Percentiles rank a stretch among this genome's conserved stretches.
Evolutionary conservation across 1,140 invertebrate genomes (phyloP).

Genomic region (Goniozus legneri): DNA sequence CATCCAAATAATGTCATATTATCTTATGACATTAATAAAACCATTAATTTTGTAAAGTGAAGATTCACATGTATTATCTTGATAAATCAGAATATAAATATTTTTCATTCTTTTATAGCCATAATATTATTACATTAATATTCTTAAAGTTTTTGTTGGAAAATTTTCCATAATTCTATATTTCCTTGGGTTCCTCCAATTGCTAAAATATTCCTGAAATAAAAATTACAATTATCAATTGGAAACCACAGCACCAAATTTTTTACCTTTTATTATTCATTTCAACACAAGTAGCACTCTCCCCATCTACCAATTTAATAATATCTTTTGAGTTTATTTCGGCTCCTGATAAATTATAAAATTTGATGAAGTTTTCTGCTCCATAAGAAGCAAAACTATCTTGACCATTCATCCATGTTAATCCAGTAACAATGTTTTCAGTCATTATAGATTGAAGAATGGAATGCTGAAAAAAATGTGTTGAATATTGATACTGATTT

Average conservation of each 20-base stretch:
- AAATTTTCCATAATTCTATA: conserved; percentile 49
- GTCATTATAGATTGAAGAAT: conserved; percentile 34
- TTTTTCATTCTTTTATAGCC: no score
- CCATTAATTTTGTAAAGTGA: no score
- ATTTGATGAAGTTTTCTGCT: conserved; percentile 33
- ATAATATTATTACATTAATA: no score
- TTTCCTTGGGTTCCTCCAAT: conserved; percentile 37
- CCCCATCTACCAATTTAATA: conserved; percentile 32
- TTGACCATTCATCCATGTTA: conserved; percentile 39
- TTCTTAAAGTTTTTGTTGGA: no score
- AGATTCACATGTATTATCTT: no score
- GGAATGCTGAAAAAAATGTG: conserved; percentile 23
- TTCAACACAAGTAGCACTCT: conserved; percentile 38
- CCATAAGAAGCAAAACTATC: conserved; percentile 44
- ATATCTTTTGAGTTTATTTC: conserved; percentile 27
- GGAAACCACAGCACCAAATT: background rate
- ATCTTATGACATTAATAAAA: no score
- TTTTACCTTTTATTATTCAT: conserved; percentile 46
- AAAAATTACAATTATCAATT: conserved; percentile 12
- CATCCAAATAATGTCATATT: conserved; percentile 56
- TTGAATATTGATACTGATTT: conserved; percentile 2
- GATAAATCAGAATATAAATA: no score
- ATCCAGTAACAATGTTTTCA: conserved; percentile 40
- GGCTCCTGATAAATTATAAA: conserved; percentile 39
- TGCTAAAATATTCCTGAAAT: conserved; percentile 42